Percentiles rank a stretch among this genome's conserved stretches.
Conservation (phyloP, 2,888 invertebrate species). For the Conistra vaccinii region DNA sequence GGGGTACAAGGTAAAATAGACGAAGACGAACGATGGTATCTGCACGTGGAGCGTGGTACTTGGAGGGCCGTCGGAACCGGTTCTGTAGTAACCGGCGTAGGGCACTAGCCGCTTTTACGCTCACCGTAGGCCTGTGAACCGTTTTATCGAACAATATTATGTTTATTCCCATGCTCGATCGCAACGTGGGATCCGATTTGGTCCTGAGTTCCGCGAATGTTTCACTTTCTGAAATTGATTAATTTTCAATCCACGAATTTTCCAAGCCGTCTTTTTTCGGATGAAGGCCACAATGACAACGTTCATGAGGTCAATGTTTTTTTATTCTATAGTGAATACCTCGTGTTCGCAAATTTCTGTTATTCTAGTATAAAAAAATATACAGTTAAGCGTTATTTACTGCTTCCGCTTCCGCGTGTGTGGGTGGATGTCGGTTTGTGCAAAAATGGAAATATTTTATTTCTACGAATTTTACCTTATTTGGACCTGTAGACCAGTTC, state of each 20-base stretch:
- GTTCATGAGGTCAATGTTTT: conserved; percentile 21
- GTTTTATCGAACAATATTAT: conserved; percentile 74
- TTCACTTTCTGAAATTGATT: conserved; percentile 1
- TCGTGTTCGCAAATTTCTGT: conserved; percentile 22
- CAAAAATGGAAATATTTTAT: conserved; percentile 44
- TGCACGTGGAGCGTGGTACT: conserved; percentile 81
- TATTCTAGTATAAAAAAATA: conserved; percentile 26
- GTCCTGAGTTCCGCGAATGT: conserved; percentile 22
- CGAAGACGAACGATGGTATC: conserved; percentile 86
- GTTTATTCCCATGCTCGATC: conserved; percentile 50
- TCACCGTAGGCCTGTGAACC: conserved; percentile 70
- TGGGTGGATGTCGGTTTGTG: conserved; percentile 39
- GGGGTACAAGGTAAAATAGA: conserved; percentile 82
- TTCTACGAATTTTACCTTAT: conserved; percentile 41
- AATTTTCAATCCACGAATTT: neutral
- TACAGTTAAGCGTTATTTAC: conserved; percentile 44
- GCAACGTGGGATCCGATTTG: conserved; percentile 29
- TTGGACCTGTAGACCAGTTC: conserved; percentile 33
- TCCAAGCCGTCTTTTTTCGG: neutral
- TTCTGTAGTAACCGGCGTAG: conserved; percentile 84
- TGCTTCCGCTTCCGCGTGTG: conserved; percentile 46
- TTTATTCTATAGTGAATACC: neutral
- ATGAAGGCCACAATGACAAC: neutral
- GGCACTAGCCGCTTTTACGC: conserved; percentile 80
- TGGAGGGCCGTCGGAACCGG: conserved; percentile 81